Evolutionary conservation across 1,140 invertebrate species (phyloP).

Genomic region (Ostrea denselamellosa): DNA sequence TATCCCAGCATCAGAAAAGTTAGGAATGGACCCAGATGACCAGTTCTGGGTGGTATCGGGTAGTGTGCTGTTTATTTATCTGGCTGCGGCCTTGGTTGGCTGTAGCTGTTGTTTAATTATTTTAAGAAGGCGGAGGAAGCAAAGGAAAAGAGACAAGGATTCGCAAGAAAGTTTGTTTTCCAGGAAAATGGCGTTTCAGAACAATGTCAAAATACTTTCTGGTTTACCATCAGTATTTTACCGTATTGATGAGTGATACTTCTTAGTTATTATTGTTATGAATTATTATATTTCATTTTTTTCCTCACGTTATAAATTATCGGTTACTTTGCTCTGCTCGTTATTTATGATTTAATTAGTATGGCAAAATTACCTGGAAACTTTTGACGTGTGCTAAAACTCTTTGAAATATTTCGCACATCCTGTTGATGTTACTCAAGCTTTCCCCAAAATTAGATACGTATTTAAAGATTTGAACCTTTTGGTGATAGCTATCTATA

Average conservation of each 20-base stretch:
- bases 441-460: no score
- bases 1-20: not conserved
- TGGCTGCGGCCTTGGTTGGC: not conserved
- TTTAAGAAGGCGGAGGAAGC: not conserved
- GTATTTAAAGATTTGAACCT: no score
- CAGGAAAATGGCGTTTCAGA: not conserved
- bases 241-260: slow-evolving; percentile 8
- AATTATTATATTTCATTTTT: not conserved
- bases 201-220: not conserved
- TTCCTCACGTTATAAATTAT: not conserved
- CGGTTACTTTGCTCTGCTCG: not conserved
- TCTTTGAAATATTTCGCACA: no score
- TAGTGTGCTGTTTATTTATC: not conserved
- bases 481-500: no score
- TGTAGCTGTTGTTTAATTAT: not conserved
- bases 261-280: not conserved
- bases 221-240: not conserved
- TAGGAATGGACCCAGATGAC: not conserved
- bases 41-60: not conserved
- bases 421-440: no score
- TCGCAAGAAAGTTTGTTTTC: slow-evolving; percentile 12
- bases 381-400: no score
- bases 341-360: no score
- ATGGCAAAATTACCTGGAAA: no score
- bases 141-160: not conserved